Conservation (phyloP, 1,140 invertebrate genomes). For the Polypedilum pembai region DNA sequence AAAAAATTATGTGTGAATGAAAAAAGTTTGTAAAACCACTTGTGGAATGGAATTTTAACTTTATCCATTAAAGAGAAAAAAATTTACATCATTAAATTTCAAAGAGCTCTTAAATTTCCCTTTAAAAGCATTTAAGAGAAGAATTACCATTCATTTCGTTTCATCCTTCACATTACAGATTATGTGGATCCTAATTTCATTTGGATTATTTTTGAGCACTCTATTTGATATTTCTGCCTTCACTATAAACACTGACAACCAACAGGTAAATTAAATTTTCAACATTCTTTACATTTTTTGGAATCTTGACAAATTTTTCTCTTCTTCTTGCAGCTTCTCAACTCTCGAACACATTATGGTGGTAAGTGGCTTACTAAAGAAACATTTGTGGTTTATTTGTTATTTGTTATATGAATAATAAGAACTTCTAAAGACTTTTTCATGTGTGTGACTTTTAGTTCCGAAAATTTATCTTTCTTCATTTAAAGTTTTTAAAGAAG, state of each 20-base stretch:
- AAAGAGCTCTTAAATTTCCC: no score
- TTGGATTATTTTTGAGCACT: slow-evolving; percentile 14
- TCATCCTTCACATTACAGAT: background rate
- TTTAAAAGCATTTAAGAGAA: background rate
- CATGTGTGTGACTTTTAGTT: no score
- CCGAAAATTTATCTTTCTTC: no score
- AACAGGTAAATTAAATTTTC: slow-evolving; percentile 4
- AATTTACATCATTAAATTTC: no score
- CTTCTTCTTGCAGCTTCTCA: background rate
- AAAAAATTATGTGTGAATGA: no score
- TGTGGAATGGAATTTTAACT: background rate
- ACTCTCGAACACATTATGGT: background rate
- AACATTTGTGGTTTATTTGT: background rate
- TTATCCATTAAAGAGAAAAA: no score
- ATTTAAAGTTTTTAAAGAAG: no score
- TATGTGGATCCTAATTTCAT: slow-evolving; percentile 15
- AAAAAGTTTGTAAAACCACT: background rate
- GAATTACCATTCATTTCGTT: background rate
- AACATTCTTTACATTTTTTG: background rate
- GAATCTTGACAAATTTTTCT: background rate
- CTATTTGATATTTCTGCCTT: slow-evolving; percentile 25
- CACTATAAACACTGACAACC: slow-evolving; percentile 14
- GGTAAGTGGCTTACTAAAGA: background rate
- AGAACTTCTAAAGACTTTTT: no score
- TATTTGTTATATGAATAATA: background rate